Percentiles rank a stretch among this genome's conserved stretches.
Conservation (phyloP, 1,140 invertebrate species). For the Lucilia cuprina region DNA sequence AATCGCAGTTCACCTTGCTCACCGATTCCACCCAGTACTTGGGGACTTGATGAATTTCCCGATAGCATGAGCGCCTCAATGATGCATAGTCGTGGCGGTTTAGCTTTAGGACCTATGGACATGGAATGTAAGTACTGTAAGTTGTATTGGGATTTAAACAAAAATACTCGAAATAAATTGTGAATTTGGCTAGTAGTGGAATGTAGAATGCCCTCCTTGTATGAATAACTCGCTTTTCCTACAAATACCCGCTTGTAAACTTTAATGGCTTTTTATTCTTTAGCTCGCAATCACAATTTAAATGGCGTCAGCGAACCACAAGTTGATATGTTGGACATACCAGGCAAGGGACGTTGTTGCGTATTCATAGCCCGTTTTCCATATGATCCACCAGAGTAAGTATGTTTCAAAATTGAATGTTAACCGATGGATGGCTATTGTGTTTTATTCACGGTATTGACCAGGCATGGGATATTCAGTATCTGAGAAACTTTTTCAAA, state of each 20-base stretch:
- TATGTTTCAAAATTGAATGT: slow-evolving; percentile 25
- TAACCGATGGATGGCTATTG: too few species aligned
- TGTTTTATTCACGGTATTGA: too few species aligned
- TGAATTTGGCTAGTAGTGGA: neutral
- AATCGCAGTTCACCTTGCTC: slow-evolving; percentile 72
- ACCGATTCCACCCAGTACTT: slow-evolving; percentile 65
- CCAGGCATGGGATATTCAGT: too few species aligned
- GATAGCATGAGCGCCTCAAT: slow-evolving; percentile 68
- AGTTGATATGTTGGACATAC: slow-evolving; percentile 92
- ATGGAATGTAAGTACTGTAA: slow-evolving; percentile 65
- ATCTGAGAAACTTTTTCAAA: too few species aligned
- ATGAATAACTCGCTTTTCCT: neutral
- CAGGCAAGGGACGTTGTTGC: slow-evolving; percentile 89
- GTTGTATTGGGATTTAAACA: neutral
- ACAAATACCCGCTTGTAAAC: neutral
- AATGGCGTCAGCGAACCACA: slow-evolving; percentile 64
- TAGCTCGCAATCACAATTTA: slow-evolving; percentile 53
- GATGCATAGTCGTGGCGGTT: slow-evolving; percentile 67
- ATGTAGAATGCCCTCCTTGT: neutral
- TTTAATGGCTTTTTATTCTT: slow-evolving; percentile 11
- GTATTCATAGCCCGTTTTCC: slow-evolving; percentile 93
- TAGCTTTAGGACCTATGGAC: slow-evolving; percentile 65
- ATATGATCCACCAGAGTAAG: slow-evolving; percentile 87
- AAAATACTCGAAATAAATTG: neutral
- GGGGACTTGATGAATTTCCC: slow-evolving; percentile 71